Conservation (phyloP, 2,797 vertebrate species). For the Etheostoma perlongum region DNA sequence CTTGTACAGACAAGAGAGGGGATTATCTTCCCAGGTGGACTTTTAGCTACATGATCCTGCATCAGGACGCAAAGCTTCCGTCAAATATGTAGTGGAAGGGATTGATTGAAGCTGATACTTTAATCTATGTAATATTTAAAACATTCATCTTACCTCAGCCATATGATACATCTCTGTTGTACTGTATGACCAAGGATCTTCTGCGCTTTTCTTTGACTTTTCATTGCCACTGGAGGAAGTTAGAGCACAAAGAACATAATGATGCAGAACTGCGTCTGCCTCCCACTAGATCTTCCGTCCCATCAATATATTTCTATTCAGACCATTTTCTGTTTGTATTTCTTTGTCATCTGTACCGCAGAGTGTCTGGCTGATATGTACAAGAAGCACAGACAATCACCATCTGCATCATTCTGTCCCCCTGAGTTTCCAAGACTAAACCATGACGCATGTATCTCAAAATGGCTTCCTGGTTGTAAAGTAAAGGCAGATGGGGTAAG, state of each 20-base stretch:
- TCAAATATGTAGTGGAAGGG: slow-evolving; percentile 48
- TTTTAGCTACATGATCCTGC: slow-evolving; percentile 44
- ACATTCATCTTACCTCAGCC: slow-evolving; percentile 30
- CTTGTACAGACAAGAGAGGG: slow-evolving; percentile 37
- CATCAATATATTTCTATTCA: slow-evolving; percentile 15
- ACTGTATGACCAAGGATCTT: slow-evolving; percentile 8
- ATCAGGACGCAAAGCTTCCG: slow-evolving; percentile 31
- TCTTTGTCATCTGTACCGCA: not conserved
- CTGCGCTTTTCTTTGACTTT: slow-evolving; percentile 20
- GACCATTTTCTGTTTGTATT: not conserved
- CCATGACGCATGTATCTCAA: slow-evolving; percentile 19
- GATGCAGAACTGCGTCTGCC: slow-evolving; percentile 17
- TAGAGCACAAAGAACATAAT: not conserved
- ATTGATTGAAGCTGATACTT: slow-evolving; percentile 55
- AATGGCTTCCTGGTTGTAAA: slow-evolving; percentile 36
- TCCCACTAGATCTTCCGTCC: not conserved
- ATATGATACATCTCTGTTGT: not conserved
- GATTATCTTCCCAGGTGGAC: slow-evolving; percentile 64
- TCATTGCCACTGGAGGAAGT: slow-evolving; percentile 18
- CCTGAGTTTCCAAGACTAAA: slow-evolving; percentile 16
- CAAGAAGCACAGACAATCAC: slow-evolving; percentile 25
- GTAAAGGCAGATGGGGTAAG: slow-evolving; percentile 28
- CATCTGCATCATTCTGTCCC: slow-evolving; percentile 38
- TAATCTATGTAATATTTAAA: slow-evolving; percentile 29
- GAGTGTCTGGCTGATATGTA: slow-evolving; percentile 22